A percentile compares a stretch with the other conserved stretches of the same genome.
Evolutionary conservation across 2,113 vertebrate genomes (phyloP).

Genomic region (Percopsis transmontana): DNA sequence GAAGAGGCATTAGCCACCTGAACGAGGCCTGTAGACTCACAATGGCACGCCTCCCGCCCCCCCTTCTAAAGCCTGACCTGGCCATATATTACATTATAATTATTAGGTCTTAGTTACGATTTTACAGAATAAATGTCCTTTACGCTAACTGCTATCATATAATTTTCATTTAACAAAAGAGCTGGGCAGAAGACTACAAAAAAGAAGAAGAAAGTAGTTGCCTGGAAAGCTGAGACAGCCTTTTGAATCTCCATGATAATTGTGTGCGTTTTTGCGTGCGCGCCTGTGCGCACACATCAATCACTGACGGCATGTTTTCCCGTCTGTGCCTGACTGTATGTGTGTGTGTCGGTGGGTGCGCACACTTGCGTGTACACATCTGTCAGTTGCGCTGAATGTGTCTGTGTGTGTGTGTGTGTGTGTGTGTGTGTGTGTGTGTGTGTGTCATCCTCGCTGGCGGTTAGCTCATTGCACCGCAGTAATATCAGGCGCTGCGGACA

Average conservation of each 20-base stretch:
- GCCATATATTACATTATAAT: slow-evolving; percentile 45
- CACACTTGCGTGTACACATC: neutral
- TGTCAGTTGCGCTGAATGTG: slow-evolving; percentile 8
- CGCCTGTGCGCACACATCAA: neutral
- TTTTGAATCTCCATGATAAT: neutral
- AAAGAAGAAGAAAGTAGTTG: slow-evolving; percentile 15
- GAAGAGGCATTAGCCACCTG: neutral
- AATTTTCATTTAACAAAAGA: slow-evolving; percentile 5
- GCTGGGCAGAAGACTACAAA: slow-evolving; percentile 13
- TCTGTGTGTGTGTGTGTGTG: slow-evolving; percentile 4
- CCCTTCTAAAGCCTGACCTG: slow-evolving; percentile 9
- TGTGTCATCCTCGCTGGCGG: slow-evolving; percentile 55
- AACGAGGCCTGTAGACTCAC: no score
- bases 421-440: neutral
- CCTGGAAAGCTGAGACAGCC: slow-evolving; percentile 16
- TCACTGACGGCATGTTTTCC: no score
- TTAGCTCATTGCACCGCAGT: slow-evolving; percentile 76
- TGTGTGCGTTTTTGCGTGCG: neutral
- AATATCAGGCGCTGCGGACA: slow-evolving; percentile 70
- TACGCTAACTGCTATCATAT: slow-evolving; percentile 22
- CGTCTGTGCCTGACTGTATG: neutral
- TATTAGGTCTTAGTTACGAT: slow-evolving; percentile 7
- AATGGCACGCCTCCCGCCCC: no score
- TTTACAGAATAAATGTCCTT: slow-evolving; percentile 32
- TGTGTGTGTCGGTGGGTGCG: slow-evolving; percentile 10